A percentile compares a stretch with the other conserved stretches of the same genome.
phyloP scores from a whole-genome alignment of 2,113 vertebrate genomes.

The Indicator maculatus region DNA sequence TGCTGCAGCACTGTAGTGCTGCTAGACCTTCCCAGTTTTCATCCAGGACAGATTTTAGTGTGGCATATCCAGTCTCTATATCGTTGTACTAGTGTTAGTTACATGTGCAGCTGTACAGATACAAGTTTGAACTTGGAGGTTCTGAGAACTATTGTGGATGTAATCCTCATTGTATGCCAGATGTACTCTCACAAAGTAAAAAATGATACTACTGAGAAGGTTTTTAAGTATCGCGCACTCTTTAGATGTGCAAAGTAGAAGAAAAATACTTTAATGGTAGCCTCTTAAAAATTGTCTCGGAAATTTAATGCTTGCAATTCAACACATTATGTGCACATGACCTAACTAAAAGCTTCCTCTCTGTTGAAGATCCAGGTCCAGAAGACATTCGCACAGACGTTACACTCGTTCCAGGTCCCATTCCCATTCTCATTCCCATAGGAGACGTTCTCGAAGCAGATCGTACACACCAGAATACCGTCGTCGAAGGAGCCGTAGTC shows the following conservation, averaged over 20 bases:
- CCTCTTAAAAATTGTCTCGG: background rate
- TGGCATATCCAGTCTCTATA: background rate
- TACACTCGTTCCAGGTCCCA: slow-evolving; percentile 86
- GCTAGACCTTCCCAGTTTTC: background rate
- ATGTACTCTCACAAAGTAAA: background rate
- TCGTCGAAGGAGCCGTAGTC: slow-evolving; percentile 87
- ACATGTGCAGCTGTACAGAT: background rate
- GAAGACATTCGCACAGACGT: slow-evolving; percentile 86
- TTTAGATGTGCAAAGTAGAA: background rate
- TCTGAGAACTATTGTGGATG: background rate
- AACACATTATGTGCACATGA: background rate
- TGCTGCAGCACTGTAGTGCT: background rate
- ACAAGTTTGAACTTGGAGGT: background rate
- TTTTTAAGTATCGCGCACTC: background rate
- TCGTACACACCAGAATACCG: slow-evolving; percentile 88
- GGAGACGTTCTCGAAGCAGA: slow-evolving; percentile 87
- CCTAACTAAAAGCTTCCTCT: slow-evolving; percentile 51
- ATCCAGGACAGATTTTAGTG: background rate
- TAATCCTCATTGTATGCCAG: background rate
- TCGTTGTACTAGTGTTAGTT: background rate
- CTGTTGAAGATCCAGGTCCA: slow-evolving; percentile 84
- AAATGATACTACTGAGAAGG: fast-evolving
- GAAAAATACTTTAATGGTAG: background rate
- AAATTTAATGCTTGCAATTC: background rate
- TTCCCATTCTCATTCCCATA: slow-evolving; percentile 86